These are phyloP conservation scores for Frankliniella intonsa DNA, from an alignment of 2,888 invertebrate genomes.

Conservation along the genomic window DNA sequence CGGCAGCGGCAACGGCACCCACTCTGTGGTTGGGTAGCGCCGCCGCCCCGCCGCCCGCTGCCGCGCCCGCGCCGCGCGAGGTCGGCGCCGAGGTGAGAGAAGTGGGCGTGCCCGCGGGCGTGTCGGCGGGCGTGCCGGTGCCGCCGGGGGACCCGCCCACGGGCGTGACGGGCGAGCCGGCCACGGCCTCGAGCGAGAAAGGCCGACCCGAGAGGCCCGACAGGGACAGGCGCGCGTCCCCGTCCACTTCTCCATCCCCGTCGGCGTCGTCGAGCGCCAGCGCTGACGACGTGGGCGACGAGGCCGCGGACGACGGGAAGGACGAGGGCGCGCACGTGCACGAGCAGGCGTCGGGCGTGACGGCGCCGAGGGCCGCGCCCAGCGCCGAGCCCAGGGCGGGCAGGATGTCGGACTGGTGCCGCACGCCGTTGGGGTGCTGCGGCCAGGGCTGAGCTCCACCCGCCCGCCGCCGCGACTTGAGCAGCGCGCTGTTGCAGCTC, in stretches of 20 bases:
- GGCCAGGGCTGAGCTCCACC: neutral
- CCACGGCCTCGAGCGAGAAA: constrained; percentile 1
- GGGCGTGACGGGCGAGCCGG: neutral
- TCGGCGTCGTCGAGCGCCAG: constrained; percentile 13
- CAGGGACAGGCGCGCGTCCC: neutral
- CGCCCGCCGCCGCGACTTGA: constrained; percentile 19
- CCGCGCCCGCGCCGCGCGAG: neutral
- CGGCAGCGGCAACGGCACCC: neutral
- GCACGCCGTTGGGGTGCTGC: neutral
- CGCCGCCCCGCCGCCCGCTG: neutral
- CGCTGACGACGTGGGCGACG: constrained; percentile 4
- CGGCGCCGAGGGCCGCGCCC: neutral
- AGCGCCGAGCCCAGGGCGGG: neutral
- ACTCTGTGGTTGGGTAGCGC: neutral
- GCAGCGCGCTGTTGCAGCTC: constrained; percentile 20
- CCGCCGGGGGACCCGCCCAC: no score
- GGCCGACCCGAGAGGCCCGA: neutral
- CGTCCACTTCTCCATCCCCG: neutral
- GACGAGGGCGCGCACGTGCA: neutral
- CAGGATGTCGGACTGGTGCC: constrained; percentile 18
- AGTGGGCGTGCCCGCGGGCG: neutral
- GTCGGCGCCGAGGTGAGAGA: neutral
- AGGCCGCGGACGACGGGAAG: constrained; percentile 13
- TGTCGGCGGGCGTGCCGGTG: neutral
- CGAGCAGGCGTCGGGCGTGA: neutral